Evolutionary conservation across 2,888 invertebrate genomes (phyloP), one percentile per base, ranked within the genome.

Genomic region (Lasioglossum figueresi): DNA sequence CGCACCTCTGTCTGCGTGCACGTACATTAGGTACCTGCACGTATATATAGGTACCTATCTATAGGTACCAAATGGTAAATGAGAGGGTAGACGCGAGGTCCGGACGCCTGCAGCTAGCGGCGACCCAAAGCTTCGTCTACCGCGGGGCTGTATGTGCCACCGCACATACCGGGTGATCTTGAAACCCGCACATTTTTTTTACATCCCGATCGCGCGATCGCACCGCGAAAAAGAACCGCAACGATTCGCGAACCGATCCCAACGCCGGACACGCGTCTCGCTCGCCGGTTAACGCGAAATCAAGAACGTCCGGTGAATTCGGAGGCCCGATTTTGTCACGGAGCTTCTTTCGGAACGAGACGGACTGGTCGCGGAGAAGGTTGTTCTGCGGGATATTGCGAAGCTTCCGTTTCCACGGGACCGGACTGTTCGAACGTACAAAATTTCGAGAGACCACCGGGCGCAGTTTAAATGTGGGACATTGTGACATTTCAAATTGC

Each of bases 1-100:
- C 82, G 77, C 87, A 83, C 75, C 88, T 80, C 84, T 90, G 90
- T 90, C 89, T 91, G 88, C 88, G 89, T 86, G 87, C 86, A 89
- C 88, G 89, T 91, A 90, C 89, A 89, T 91, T 90, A 88, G 87
- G 90, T 85, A 90, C 84, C 89, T 89, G 84, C 80, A 76, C 90
- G 90, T 90, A 88, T 91, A 91, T 89, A 91, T 91, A 91, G 92
- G 92, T 93, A 93, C 93, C 93, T 94, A 94, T 94, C 94, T 95
- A 94, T 95, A 95, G 94, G 94, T 94, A 94, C 94, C 94, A 95
- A 95, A 95, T 95, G 95, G 95, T 94, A 95, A 95, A 95, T 94
- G 94, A 95, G 95, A 93, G 95, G 95, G 92, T 95, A 93, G 94
- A 95, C 95, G 94, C 91, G 88, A 91, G 91, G 88, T 92, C 93